Percentiles rank a stretch among this genome's conserved stretches.
Conservation (phyloP, 2,797 vertebrate genomes). For the Xiphophorus birchmanni region DNA sequence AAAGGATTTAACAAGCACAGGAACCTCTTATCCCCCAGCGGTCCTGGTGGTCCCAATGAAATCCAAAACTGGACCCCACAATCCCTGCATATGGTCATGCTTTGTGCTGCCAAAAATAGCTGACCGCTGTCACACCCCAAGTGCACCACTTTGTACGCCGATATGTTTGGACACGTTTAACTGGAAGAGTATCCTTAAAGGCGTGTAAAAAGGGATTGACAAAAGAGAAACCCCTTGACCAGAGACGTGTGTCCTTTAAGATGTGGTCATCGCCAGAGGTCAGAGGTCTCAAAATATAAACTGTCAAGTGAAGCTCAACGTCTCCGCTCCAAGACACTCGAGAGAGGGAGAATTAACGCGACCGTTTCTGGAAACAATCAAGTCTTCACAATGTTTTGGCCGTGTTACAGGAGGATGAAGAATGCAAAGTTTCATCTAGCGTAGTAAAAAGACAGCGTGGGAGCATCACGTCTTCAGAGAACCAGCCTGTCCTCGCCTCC, state of each 20-base stretch:
- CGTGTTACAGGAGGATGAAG: neutral
- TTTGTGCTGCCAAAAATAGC: slow-evolving; percentile 92
- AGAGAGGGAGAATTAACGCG: neutral
- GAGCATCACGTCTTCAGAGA: slow-evolving; percentile 76
- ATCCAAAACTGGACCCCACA: slow-evolving; percentile 87
- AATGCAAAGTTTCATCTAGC: neutral
- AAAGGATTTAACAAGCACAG: neutral
- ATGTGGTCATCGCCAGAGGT: slow-evolving; percentile 1
- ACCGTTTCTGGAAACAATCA: neutral
- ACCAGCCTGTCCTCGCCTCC: slow-evolving; percentile 92
- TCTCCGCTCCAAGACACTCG: neutral
- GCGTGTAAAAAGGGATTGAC: slow-evolving; percentile 80
- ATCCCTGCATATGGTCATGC: slow-evolving; percentile 89
- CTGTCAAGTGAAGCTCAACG: neutral
- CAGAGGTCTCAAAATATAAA: slow-evolving; percentile 17
- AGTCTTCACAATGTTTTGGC: neutral
- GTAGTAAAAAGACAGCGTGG: neutral
- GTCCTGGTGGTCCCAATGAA: slow-evolving; percentile 73
- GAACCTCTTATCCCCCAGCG: slow-evolving; percentile 11
- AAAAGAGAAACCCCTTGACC: slow-evolving; percentile 45
- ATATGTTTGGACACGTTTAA: slow-evolving; percentile 90
- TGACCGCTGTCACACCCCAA: slow-evolving; percentile 79
- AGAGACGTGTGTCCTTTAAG: slow-evolving; percentile 14
- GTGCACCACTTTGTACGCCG: slow-evolving; percentile 89
- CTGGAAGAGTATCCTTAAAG: slow-evolving; percentile 88